These are phyloP conservation scores for Coregonus sp. DNA, from an alignment of 2,797 vertebrate species.

Conservation along the genomic window DNA sequence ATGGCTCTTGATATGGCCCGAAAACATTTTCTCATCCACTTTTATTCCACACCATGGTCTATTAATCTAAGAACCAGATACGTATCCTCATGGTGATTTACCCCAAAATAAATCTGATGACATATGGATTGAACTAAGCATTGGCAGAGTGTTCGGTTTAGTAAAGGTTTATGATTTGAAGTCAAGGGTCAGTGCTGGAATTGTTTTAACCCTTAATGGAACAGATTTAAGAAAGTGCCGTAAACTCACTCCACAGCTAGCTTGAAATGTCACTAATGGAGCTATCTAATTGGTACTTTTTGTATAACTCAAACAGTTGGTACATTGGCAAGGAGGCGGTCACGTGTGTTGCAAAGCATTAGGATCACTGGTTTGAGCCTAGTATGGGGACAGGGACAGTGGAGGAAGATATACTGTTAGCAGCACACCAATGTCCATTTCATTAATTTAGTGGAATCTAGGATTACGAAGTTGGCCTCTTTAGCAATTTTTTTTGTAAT, in stretches of 20 bases:
- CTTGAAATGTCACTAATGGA: too few relatives aligned
- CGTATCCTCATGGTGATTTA: constrained; percentile 71
- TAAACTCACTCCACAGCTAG: too few relatives aligned
- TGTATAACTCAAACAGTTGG: constrained; percentile 15
- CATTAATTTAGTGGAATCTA: constrained; percentile 27
- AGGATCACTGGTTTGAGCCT: too few relatives aligned
- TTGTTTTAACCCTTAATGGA: constrained; percentile 39
- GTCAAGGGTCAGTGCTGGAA: constrained; percentile 32
- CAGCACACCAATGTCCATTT: too few relatives aligned
- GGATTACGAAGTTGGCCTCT: background rate
- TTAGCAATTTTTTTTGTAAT: background rate
- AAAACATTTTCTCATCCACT: constrained; percentile 67
- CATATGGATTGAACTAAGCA: constrained; percentile 74
- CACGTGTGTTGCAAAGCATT: too few relatives aligned
- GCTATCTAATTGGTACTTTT: background rate
- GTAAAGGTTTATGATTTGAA: constrained; percentile 66
- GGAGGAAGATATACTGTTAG: too few relatives aligned
- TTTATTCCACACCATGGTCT: constrained; percentile 66
- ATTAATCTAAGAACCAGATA: constrained; percentile 72
- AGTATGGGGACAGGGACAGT: too few relatives aligned
- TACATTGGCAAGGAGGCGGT: background rate
- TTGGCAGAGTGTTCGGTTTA: constrained; percentile 62
- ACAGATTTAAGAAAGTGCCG: too few relatives aligned
- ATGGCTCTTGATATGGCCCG: constrained; percentile 55
- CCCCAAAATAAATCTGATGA: constrained; percentile 73